Evolutionary conservation across 1,140 invertebrate species (phyloP), one percentile per base, ranked within the genome.

Genomic region (Zaprionus taronus): DNA sequence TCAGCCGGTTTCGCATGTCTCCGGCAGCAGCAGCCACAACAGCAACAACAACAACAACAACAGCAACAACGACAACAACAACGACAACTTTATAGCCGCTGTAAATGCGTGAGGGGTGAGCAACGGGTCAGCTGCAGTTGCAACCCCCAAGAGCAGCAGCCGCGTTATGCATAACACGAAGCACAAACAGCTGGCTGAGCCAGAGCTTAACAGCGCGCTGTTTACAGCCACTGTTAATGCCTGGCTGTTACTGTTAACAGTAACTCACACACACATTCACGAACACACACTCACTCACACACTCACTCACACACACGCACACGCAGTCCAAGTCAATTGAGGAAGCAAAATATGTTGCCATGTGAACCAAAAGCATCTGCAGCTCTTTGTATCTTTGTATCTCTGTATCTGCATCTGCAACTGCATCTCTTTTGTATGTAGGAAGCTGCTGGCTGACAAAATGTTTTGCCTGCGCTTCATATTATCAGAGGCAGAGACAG

Each of bases 31-130:
- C 81, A 68, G 7, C 47, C 63, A 20, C 79, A 72, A 24, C 69
- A 73, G 34, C 63, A 71, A 36, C 56, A 80, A 28, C 74, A n/a
- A n/a, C n/a, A n/a, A n/a, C n/a, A n/a, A n/a, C n/a, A n/a, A 84
- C 22, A 24, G 0, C 0, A 74, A 17, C 69, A 72, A 26, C 67
- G 67, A 12, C 57, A 68, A 44, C 70, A 75, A 68, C 83, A 87
- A 84, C 81, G 78, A 87, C 85, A 87, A 84, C 85, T 89, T 87
- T 87, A 87, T 87, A 89, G 81, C 81, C 51, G 80, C 67, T 77
- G 69, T 60, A 60, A 47, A 68, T 89, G 85, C 85, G 85, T 89
- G 77, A 85, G 84, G 69, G 63, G 24, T 67, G 66, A 72, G 57
- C 63, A 24, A 47, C 51, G 63, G 61, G 24, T 64, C 60, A 64